Evolutionary conservation across 1,140 invertebrate species (phyloP).

Genomic region (Drosophila seguyi): DNA sequence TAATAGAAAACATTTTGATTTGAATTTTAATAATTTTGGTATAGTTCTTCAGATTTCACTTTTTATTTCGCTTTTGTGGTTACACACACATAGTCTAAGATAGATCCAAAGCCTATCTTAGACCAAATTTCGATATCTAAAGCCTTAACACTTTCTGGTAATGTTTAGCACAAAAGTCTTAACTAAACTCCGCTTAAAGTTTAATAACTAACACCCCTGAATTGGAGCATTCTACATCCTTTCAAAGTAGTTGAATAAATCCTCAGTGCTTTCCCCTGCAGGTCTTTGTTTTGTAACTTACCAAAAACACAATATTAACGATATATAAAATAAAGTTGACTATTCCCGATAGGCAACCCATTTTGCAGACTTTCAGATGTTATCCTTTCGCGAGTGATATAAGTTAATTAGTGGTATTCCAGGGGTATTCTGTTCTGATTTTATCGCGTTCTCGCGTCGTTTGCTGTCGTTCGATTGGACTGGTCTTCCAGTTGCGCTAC

Average conservation of each 20-base stretch:
- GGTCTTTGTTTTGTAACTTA: slow-evolving; percentile 30
- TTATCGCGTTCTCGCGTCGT: slow-evolving; percentile 75
- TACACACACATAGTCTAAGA: background rate
- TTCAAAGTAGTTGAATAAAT: background rate
- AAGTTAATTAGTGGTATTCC: slow-evolving; percentile 4
- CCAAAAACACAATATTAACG: slow-evolving; percentile 72
- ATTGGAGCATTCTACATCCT: too few species aligned
- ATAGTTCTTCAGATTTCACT: too few species aligned
- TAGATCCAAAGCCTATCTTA: background rate
- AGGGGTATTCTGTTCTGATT: slow-evolving; percentile 20
- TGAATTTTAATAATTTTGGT: too few species aligned
- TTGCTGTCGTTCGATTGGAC: slow-evolving; percentile 70
- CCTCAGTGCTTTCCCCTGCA: background rate
- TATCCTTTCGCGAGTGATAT: background rate
- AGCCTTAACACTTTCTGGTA: background rate
- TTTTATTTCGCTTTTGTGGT: too few species aligned
- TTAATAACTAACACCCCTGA: too few species aligned
- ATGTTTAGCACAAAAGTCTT: background rate
- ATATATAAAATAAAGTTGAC: slow-evolving; percentile 69
- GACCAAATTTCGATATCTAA: background rate
- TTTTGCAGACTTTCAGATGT: slow-evolving; percentile 36
- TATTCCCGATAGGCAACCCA: slow-evolving; percentile 68
- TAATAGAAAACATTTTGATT: background rate
- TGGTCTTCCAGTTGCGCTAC: slow-evolving; percentile 29
- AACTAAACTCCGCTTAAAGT: background rate